Evolutionary conservation across 2,797 vertebrate species (phyloP), one percentile per base, ranked within the genome.

Genomic region (Ptychadena robeensis): DNA sequence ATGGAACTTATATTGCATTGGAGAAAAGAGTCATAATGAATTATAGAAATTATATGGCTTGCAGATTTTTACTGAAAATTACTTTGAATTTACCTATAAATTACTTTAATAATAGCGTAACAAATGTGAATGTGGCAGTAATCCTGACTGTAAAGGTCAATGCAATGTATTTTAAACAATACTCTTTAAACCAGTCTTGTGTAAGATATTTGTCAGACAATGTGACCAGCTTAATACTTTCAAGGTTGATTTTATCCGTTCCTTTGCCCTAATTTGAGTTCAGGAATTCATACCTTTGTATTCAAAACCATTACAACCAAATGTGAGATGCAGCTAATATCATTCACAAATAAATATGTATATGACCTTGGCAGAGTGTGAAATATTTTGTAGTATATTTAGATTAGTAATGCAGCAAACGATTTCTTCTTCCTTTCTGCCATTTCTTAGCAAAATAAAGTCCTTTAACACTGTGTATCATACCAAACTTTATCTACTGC

Each of bases 81-180:
- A 73, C 37, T 44, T 73, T 31, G 53, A 73, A 73, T 73, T 53
- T 73, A 38, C 40, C 44, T 73, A 57, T 57, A 73, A 73, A 73
- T 73, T 73, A 53, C 53, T 30, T 57, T 73, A 73, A 57, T 73
- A 73, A 32, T 30, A 53, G 22, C 9, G 40, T 28, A 71, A 48
- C 22, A 25, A 44, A 71, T 48, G 38, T 71, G 69, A 71, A 48
- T 71, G 22, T 71, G 69, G 25, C 69, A 71, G 69, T 27, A 71
- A 71, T 40, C 38, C 34, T 31, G n/a, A 73, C 44, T 31, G 44
- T 18, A 73, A 73, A 73, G 70, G 70, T 73, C 71, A 73, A 34
- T 53, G 40, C 32, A 53, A 73, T 73, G 27, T 28, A 72, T 71
- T 71, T 30, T 32, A 53, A 53, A 53, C 44, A 53, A 53, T 53